Percentiles rank a stretch among this genome's conserved stretches.
phyloP scores from a whole-genome alignment of 2,888 invertebrate species.

The Dynastes tityus region DNA sequence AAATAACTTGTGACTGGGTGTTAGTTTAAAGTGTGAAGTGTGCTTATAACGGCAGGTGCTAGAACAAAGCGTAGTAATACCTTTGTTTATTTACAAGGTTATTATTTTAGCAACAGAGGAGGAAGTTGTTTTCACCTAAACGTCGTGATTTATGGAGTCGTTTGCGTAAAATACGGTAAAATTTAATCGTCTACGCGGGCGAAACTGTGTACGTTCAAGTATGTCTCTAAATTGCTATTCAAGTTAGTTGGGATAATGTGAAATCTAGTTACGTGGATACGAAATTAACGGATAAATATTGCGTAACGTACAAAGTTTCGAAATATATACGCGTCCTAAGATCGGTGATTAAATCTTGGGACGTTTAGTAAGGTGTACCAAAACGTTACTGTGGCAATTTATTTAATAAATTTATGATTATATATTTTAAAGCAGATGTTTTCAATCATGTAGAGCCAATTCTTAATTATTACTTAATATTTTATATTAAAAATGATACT shows the following conservation, averaged over 20 bases:
- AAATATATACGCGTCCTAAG: background rate
- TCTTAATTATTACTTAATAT: too few relatives aligned
- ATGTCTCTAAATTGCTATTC: background rate
- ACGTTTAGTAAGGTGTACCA: background rate
- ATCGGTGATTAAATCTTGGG: background rate
- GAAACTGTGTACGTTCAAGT: background rate
- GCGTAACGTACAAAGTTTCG: background rate
- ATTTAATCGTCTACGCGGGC: slow-evolving; percentile 7
- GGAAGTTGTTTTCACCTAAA: slow-evolving; percentile 46
- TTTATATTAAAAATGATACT: too few relatives aligned
- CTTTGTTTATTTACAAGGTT: slow-evolving; percentile 46
- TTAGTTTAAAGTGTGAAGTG: slow-evolving; percentile 45
- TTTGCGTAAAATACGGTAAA: slow-evolving; percentile 16
- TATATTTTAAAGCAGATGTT: too few relatives aligned
- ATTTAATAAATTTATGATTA: too few relatives aligned
- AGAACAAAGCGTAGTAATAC: slow-evolving; percentile 45
- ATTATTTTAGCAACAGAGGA: slow-evolving; percentile 39
- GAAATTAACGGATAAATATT: slow-evolving; percentile 15
- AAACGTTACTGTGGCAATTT: too few relatives aligned
- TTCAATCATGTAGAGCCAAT: too few relatives aligned
- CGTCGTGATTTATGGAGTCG: slow-evolving; percentile 25
- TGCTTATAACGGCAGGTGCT: slow-evolving; percentile 50
- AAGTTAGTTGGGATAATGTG: background rate
- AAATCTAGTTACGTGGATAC: slow-evolving; percentile 5
- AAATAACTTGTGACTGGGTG: slow-evolving; percentile 42